Base-by-base conservation (phyloP, 2,113 vertebrate species). In the Pagrus major region DNA sequence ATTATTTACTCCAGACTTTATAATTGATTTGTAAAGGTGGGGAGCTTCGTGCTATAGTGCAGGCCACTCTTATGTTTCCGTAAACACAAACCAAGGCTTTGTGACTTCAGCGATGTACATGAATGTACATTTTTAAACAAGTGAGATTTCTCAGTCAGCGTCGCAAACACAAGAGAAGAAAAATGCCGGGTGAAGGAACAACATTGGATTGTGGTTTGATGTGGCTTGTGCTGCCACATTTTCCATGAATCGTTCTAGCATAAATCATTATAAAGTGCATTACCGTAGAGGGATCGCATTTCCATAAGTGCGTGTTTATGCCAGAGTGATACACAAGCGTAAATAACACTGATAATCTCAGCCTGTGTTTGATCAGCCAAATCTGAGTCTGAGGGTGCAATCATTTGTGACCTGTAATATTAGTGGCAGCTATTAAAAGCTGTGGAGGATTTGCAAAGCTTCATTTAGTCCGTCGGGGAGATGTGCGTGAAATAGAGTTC, bases 401-500 rank as follows among this genome's bases (percentile, higher is more conserved):
- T 89, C 92, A 86, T 84, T 91, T 86, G 91, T 91, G 92, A 93
- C 89, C 90, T 89, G 90, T 84, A 78, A 91, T 91, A 93, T 92
- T 91, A 93, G 90, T 39, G 76, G 89, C 86, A 80, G 87, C 93
- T 93, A 91, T 92, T 93, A 93, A 93, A 92, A 93, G 86, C 88
- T 80, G 88, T 64, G 63, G 87, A 88, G 87, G 89, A 93, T 93
- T 93, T 89, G 92, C 79, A 86, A 88, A 89, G 90, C 90, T 89
- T 89, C 91, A 94, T 95, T 94, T 93, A 93, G 88, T 89, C 86
- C 74, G 80, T 82, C 25, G 81, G 84, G 81, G 86, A 91, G 83
- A 94, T 90, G 90, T 94, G 92, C 91, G 83, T 93, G 88, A 93
- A 90, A 92, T 92, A 92, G 91, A 84, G 88, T 93, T 92, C 86